A percentile compares a stretch with the other conserved stretches of the same genome.
Conservation (phyloP, 2,113 vertebrate genomes). For the Campylorhamphus procurvoides region DNA sequence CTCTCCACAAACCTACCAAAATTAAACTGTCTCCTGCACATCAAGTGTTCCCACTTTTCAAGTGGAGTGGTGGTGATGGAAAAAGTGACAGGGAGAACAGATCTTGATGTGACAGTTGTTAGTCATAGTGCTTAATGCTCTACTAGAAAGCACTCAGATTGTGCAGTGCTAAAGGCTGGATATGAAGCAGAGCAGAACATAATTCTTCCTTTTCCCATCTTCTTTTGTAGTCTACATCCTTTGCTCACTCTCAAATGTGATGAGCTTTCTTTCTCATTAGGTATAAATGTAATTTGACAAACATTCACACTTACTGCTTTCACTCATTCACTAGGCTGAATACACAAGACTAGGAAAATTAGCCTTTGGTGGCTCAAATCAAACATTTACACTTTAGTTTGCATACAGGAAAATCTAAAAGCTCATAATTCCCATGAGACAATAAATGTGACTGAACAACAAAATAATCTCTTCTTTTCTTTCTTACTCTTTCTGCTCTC, state of each 20-base stretch:
- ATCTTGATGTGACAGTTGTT: slow-evolving; percentile 49
- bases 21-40: not conserved
- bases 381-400: not conserved
- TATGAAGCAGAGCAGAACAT: not conserved
- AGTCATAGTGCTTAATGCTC: slow-evolving; percentile 24
- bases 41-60: slow-evolving; percentile 19
- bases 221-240: not conserved
- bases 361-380: not conserved
- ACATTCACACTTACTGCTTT: not conserved
- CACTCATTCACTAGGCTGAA: not conserved
- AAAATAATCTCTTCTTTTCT: not conserved
- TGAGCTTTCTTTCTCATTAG: slow-evolving; percentile 16
- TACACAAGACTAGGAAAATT: not conserved
- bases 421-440: not conserved
- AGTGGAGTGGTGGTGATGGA: not conserved
- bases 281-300: slow-evolving; percentile 2
- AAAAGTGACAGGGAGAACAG: slow-evolving; percentile 31
- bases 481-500: not conserved
- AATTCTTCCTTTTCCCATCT: not conserved
- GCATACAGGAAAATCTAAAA: not conserved
- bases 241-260: not conserved
- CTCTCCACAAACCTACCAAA: not conserved
- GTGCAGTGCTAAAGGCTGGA: not conserved
- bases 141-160: not conserved
- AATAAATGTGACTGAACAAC: not conserved